A percentile compares a stretch with the other conserved stretches of the same genome.
phyloP scores from a whole-genome alignment of 2,888 invertebrate species.

The Acrocyrtus sp. region DNA sequence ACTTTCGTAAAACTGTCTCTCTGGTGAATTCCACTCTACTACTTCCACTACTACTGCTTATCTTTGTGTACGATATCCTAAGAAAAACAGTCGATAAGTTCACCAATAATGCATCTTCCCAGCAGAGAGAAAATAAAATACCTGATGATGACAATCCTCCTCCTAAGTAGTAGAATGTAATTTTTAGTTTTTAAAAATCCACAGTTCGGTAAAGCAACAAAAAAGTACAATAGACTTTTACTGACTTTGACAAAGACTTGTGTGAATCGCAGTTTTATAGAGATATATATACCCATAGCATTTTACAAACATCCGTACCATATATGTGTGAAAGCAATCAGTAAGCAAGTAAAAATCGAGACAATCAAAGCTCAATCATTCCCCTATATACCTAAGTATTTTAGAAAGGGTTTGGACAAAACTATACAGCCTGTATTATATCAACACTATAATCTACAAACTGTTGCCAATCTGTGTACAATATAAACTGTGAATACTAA shows the following conservation, averaged over 20 bases:
- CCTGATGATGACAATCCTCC: not conserved
- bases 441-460: slow-evolving; percentile 9
- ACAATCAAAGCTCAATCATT: not conserved
- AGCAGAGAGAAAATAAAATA: too few species aligned
- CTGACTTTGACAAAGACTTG: too few species aligned
- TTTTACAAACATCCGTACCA: not conserved
- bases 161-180: not conserved
- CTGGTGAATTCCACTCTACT: not conserved
- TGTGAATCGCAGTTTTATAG: too few species aligned
- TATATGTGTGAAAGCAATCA: not conserved
- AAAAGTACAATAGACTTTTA: slow-evolving; percentile 39
- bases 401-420: not conserved
- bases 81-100: slow-evolving; percentile 3
- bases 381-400: not conserved
- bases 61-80: not conserved
- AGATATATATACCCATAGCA: slow-evolving; percentile 2
- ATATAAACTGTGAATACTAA: slow-evolving; percentile 46
- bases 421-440: not conserved
- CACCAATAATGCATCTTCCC: too few species aligned
- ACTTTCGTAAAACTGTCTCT: too few species aligned
- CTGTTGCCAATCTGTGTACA: slow-evolving; percentile 34
- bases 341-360: not conserved
- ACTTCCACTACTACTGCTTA: not conserved
- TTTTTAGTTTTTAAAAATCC: not conserved
- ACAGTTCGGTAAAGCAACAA: slow-evolving; percentile 8